Percentiles rank a stretch among this genome's conserved stretches.
Conservation (phyloP, 2,888 invertebrate genomes). For the Bembecia ichneumoniformis region DNA sequence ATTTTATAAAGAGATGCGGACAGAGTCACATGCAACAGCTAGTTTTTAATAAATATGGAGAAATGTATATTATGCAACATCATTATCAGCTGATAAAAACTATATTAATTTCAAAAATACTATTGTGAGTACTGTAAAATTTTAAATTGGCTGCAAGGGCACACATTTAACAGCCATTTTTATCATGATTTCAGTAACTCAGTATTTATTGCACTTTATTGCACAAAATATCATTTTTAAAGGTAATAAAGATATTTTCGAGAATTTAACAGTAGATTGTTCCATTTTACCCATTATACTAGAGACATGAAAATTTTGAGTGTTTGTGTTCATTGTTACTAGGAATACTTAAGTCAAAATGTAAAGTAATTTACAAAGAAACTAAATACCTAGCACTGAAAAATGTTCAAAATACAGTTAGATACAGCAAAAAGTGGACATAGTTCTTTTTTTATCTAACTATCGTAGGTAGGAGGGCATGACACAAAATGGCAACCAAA, state of each 20-base stretch:
- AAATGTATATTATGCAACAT: not conserved
- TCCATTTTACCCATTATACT: too few relatives aligned
- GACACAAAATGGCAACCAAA: slow-evolving; percentile 70
- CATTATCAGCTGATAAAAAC: too few relatives aligned
- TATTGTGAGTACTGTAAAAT: not conserved
- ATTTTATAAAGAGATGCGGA: too few relatives aligned
- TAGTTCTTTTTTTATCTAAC: slow-evolving; percentile 63
- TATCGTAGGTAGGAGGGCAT: slow-evolving; percentile 62
- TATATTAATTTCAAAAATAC: not conserved
- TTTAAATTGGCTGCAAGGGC: not conserved
- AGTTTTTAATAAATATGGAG: not conserved
- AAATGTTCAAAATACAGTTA: slow-evolving; percentile 26
- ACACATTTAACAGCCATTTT: not conserved
- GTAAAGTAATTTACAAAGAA: not conserved
- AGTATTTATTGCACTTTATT: too few relatives aligned
- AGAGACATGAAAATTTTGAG: too few relatives aligned
- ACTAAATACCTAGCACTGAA: not conserved
- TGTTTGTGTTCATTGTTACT: too few relatives aligned
- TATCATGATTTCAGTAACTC: not conserved
- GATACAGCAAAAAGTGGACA: slow-evolving; percentile 38
- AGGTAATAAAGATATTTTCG: too few relatives aligned
- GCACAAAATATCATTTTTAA: too few relatives aligned
- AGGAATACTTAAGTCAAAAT: too few relatives aligned
- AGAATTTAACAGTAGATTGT: too few relatives aligned
- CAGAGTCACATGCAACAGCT: too few relatives aligned